phyloP scores from a whole-genome alignment of 92 coral and sea anemone genomes.

The Phenganax marumi region DNA sequence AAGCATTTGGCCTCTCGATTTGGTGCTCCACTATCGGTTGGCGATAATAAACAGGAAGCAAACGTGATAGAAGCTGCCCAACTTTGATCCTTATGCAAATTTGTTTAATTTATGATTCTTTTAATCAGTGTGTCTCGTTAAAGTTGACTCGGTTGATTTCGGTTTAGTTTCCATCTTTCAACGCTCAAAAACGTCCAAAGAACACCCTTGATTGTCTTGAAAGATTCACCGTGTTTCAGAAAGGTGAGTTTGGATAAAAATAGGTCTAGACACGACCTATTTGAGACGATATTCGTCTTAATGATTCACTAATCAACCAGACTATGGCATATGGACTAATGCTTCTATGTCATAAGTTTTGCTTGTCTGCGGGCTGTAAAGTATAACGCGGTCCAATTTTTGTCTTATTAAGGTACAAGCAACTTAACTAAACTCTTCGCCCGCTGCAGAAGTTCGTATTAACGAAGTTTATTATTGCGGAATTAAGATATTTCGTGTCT shows the following conservation, averaged over 20 bases:
- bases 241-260: constrained; percentile 12
- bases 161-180: background rate
- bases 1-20: background rate
- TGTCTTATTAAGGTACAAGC: background rate
- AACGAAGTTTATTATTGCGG: constrained; percentile 12
- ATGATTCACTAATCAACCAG: constrained; percentile 42
- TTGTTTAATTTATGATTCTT: constrained; percentile 33
- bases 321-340: background rate
- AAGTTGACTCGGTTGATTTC: constrained; percentile 14
- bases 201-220: background rate
- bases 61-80: background rate
- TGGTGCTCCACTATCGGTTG: background rate
- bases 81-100: constrained; percentile 31
- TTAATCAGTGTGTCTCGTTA: constrained; percentile 46
- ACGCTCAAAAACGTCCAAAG: background rate
- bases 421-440: background rate
- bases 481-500: background rate
- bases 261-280: background rate
- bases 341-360: background rate
- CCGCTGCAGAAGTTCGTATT: background rate
- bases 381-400: too few relatives aligned
- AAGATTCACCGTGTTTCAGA: background rate
- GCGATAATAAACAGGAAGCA: constrained; percentile 2
- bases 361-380: background rate
- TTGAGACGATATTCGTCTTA: constrained; percentile 1